These are phyloP conservation scores for Gavialis gangeticus DNA, from an alignment of 2,113 vertebrate species.

Conservation along the genomic window DNA sequence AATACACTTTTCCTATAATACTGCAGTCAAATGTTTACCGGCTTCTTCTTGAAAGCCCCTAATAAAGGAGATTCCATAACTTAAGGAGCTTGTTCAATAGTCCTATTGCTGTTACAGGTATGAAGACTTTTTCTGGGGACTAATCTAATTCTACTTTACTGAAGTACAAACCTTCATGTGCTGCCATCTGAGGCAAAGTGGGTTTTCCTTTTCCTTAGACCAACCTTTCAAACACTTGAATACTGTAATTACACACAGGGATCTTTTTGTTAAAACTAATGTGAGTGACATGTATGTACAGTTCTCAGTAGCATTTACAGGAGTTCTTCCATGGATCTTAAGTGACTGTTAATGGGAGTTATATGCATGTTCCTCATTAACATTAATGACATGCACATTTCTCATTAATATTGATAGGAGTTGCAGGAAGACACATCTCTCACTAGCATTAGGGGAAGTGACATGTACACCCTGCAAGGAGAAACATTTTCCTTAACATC, in stretches of 20 bases:
- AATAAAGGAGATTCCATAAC: too few species aligned
- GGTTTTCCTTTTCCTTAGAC: too few species aligned
- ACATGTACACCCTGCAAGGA: background rate
- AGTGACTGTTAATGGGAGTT: constrained; percentile 55
- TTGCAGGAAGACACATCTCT: constrained; percentile 10
- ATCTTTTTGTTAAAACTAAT: constrained; percentile 3
- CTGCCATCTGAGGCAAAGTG: too few species aligned
- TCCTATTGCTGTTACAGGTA: too few species aligned
- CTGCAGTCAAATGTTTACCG: too few species aligned
- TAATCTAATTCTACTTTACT: too few species aligned
- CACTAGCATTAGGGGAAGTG: background rate
- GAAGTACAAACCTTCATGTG: too few species aligned
- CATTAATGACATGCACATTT: background rate
- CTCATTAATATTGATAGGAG: constrained; percentile 17
- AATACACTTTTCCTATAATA: too few species aligned
- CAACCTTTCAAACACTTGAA: too few species aligned
- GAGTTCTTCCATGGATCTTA: constrained; percentile 17
- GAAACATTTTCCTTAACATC: background rate
- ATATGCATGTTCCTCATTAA: constrained; percentile 21
- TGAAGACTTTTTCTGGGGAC: too few species aligned
- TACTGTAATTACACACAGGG: background rate
- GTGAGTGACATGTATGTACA: constrained; percentile 8
- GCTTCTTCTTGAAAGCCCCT: too few species aligned
- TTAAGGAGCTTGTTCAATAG: too few species aligned
- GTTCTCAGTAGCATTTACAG: constrained; percentile 34